Evolutionary conservation across 2,888 invertebrate species (phyloP), one percentile per base, ranked within the genome.

Genomic region (Ophioninae sp.): DNA sequence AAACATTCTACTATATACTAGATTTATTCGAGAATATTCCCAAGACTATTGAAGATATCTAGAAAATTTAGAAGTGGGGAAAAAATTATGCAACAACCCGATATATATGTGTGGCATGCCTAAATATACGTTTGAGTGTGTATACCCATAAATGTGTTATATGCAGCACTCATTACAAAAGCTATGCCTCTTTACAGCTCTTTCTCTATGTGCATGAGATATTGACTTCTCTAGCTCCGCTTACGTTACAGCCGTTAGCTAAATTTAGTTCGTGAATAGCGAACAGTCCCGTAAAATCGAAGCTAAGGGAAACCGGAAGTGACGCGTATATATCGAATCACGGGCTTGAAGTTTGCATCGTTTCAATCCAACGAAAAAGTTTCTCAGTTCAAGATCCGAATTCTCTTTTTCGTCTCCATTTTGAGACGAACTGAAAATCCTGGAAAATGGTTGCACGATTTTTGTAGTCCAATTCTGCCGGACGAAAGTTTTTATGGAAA

Each of bases 241-340:
- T 56, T 10, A 37, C 13, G 17, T 23, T 8, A 23, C 20, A 72
- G 39, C 41, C 56, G 20, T 63, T 13, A 6, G 68, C 58, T 72
- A 51, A 9, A 71, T 56, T 72, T 79, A 67, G 30, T 65, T 65
- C 41, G 59, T 65, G 59, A 44, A 79, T 67, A n/a, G n/a, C 44
- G 69, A 23, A 59, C n/a, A 82, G 39, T 61, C 72, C 41, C 56
- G 56, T 17, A 30, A 61, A 13, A 39, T 61, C 51, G 76, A 77
- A 64, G 80, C 83, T 61, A 76, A 67, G 79, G 67, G 80, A 73
- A 83, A 77, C 79, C 83, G 83, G 83, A 83, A 83, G 83, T 83
- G 79, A 13, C 10, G 68, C 76, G 67, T 73, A 61, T 56, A 67
- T 71, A 64, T 77, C 22, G 37, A 61, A 44, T 41, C 71, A 69